Base-by-base conservation (phyloP, 1,140 invertebrate genomes). In the Sarcophaga peregrina region DNA sequence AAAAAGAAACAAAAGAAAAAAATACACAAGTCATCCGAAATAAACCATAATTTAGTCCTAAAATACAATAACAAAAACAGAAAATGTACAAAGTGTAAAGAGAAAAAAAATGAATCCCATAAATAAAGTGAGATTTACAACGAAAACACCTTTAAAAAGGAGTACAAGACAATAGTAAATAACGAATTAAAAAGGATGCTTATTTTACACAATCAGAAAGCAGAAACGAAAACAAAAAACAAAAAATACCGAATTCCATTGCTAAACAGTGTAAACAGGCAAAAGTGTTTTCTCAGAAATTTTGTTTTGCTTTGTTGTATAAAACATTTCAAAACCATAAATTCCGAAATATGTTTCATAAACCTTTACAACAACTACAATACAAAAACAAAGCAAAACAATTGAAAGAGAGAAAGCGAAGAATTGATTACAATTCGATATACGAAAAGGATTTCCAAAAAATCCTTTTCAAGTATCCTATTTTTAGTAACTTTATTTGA, bases 11-110 rank as follows among this genome's bases (percentile, higher is more conserved):
- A 68, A 20, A 13, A 58, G n/a, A 58, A 13, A 58, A 58, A 58
- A 58, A 7, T 0, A 20, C 17, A 8, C 17, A 68, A 68, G n/a
- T 68, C 62, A 68, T 17, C 62, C 62, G 20, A 68, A 68, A 68
- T 68, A 68, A 20, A 68, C 62, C 62, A 68, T 68, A 68, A 20
- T 68, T 68, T 68, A 68, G 62, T 20, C 62, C 25, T 20, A 68
- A 68, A n/a, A 58, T 4, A 68, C 8, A 68, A 20, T 7, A 9
- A 20, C n/a, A 68, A 20, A 37, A 37, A 68, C n/a, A 20, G 17
- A 68, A 68, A n/a, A 68, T 20, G 15, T 13, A n/a, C 13, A 58
- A 68, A 68, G 8, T 25, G 4, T 2, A 37, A 37, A 37, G 4
- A 37, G 4, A 37, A 37, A 37, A 37, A 37, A 37, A 37, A 37